Evolutionary conservation across 2,888 invertebrate genomes (phyloP), one percentile per base, ranked within the genome.

Genomic region (Salticus scenicus): DNA sequence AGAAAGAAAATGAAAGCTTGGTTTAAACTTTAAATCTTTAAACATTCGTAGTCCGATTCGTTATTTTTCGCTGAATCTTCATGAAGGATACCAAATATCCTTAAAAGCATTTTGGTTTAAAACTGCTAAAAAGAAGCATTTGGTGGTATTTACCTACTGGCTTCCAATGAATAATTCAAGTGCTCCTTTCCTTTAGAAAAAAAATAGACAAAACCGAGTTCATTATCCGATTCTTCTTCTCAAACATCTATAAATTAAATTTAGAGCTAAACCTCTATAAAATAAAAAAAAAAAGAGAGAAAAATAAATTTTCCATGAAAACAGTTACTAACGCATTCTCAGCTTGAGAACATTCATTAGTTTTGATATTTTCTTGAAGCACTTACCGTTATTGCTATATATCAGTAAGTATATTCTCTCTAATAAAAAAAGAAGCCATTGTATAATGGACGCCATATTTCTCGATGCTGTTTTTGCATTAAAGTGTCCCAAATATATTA

Each of bases 161-260:
- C 28, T n/a, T 51, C 30, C 31, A 8, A 14, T 83, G 83, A 83
- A 83, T 83, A 66, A 83, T 83, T 83, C 83, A 83, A 64, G 33
- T 71, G 67, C 47, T 47, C 37, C 24, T 57, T 5, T 57, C 24
- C 70, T 27, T 31, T 71, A 74, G 17, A 47, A 10, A 47, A 17
- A 17, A 14, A 24, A 57, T 24, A 24, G 17, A 57, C 24, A 1
- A 24, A 57, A 57, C 20, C 1, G 57, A 77, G 72, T 83, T 83
- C 83, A 83, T 83, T 83, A 83, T 77, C 33, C 31, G 72, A 77
- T 83, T 72, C 83, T 47, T 71, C 75, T 75, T 82, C 42, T 76
- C 75, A 76, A 75, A 82, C 71, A 75, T 76, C 83, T 73, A 83
- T 83, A 83, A 83, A 83, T 83, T 83, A 77, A 83, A 83, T 83